Percentiles rank a stretch among this genome's conserved stretches.
Conservation (phyloP, 2,888 invertebrate genomes). For the Machimus rusticus region DNA sequence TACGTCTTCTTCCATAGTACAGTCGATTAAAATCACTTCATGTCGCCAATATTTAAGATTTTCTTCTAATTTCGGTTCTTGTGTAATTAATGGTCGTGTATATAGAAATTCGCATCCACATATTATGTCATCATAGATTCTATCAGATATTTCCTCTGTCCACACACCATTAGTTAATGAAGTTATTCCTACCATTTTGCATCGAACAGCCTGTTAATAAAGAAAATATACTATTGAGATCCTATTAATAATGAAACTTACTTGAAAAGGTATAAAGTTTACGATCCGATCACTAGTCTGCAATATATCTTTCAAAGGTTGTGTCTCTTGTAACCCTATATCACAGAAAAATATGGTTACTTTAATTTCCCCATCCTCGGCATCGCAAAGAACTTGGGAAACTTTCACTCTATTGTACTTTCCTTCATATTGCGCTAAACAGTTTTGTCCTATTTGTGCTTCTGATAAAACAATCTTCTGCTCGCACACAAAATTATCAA, state of each 20-base stretch:
- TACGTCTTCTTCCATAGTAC: conserved; percentile 27
- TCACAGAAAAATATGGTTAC: conserved; percentile 46
- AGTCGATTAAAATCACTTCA: conserved; percentile 44
- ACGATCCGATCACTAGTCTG: conserved; percentile 24
- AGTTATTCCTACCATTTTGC: conserved; percentile 43
- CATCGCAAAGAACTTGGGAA: conserved; percentile 39
- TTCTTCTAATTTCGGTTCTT: neutral
- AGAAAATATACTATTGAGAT: neutral
- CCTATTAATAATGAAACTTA: neutral
- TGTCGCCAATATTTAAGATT: conserved; percentile 40
- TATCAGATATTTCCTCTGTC: conserved; percentile 40
- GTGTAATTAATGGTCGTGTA: conserved; percentile 25
- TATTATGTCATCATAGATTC: conserved; percentile 44
- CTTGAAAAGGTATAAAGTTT: conserved; percentile 42
- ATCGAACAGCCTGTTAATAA: conserved; percentile 43
- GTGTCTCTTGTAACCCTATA: conserved; percentile 24
- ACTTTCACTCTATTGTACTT: conserved; percentile 46
- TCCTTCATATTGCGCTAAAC: conserved; percentile 40
- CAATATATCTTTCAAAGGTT: conserved; percentile 13
- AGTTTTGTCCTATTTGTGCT: conserved; percentile 43
- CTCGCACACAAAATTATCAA: conserved; percentile 15
- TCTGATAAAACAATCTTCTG: neutral
- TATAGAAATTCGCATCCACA: conserved; percentile 37
- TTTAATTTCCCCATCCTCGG: conserved; percentile 10
- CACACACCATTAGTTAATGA: conserved; percentile 41